Evolutionary conservation across 1,140 invertebrate species (phyloP), one percentile per base, ranked within the genome.

Genomic region (Brachionus sp.): DNA sequence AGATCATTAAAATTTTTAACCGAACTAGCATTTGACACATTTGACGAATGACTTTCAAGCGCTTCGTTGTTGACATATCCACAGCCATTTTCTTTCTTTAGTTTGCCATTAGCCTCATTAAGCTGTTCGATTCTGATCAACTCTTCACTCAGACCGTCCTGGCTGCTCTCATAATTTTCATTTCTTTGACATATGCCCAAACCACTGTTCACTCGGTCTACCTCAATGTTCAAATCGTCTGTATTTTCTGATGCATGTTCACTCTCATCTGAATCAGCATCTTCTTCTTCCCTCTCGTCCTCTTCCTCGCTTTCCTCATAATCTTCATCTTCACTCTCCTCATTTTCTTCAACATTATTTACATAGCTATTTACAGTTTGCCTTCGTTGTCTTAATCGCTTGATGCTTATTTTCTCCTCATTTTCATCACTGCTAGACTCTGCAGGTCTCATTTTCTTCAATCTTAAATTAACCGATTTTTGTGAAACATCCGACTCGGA

Each of bases 211-310:
- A 25, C 50, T 57, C 50, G 19, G 5, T 57, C 50, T 9, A 57
- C 50, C 16, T 57, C 50, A 57, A 57, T 57, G 50, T 57, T 16
- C 16, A 57, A 57, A 9, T 57, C 50, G 16, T 57, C 50, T 7
- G 50, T 57, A 7, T 57, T 19, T 19, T 57, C 16, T 16, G 50
- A 84, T 42, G 84, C 85, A 12, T 84, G 83, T 42, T 84, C 77
- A 57, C 84, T 78, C 33, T 82, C 73, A 13, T 87, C 86, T 5
- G 86, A 86, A 35, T 85, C 85, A 29, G 86, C 86, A n/a, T 87
- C 86, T 39, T 84, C 85, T 23, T 86, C 86, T 68, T 86, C 85
- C 57, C 86, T 86, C 35, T 88, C 86, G 13, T 87, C 86, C 46
- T 86, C 85, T 62, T 35, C 85, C 50, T 83, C 82, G 16, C 77